Evolutionary conservation across 2,888 invertebrate species (phyloP).

Genomic region (Tinea trinotella): DNA sequence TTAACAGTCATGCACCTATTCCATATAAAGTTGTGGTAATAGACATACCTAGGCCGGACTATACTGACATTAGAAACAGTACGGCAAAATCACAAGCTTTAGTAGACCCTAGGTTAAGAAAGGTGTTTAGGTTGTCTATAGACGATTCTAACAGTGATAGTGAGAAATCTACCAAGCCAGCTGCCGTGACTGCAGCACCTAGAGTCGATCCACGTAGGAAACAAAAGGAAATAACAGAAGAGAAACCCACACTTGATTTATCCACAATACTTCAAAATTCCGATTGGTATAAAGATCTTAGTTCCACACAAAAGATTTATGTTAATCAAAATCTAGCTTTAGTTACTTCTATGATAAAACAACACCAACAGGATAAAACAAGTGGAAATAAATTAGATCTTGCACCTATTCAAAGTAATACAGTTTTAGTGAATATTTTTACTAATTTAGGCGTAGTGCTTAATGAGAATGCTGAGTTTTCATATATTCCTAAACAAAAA

Average conservation of each 20-base stretch:
- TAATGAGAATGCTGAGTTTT: constrained; percentile 71
- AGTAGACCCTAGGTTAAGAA: constrained; percentile 82
- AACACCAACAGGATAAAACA: constrained; percentile 71
- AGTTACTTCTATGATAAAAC: constrained; percentile 74
- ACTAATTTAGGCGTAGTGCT: constrained; percentile 74
- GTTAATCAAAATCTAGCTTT: constrained; percentile 78
- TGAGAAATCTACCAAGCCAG: constrained; percentile 52
- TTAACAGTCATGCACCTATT: constrained; percentile 83
- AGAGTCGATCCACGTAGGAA: constrained; percentile 61
- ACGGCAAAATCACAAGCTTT: constrained; percentile 80
- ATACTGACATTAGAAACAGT: constrained; percentile 79
- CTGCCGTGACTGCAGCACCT: constrained; percentile 48
- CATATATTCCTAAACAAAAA: constrained; percentile 60
- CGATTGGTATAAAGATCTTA: constrained; percentile 79
- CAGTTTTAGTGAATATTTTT: constrained; percentile 72
- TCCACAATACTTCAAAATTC: constrained; percentile 78
- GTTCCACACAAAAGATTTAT: constrained; percentile 80
- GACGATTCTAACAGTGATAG: constrained; percentile 76
- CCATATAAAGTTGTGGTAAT: constrained; percentile 74
- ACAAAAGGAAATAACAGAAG: constrained; percentile 48
- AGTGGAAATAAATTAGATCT: constrained; percentile 71
- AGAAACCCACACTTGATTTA: constrained; percentile 57
- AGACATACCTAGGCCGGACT: constrained; percentile 82
- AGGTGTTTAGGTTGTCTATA: constrained; percentile 79
- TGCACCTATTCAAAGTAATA: constrained; percentile 61